Base-by-base conservation (phyloP, 1,140 invertebrate species). In the Hesperophylax magnus region DNA sequence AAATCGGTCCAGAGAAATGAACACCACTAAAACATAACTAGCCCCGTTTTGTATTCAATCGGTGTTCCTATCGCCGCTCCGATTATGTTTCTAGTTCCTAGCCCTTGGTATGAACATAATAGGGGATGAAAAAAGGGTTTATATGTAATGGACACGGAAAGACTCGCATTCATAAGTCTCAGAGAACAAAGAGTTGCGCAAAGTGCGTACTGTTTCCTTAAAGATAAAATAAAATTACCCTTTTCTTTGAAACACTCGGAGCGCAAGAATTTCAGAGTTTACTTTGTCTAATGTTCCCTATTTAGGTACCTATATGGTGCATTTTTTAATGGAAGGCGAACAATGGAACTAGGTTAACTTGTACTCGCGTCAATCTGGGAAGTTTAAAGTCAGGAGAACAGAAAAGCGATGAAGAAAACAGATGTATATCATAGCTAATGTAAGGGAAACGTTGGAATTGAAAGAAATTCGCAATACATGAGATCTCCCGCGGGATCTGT, bases 11-110 rank as follows among this genome's bases (percentile, higher is more conserved):
- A 20, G 47, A 52, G 67, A 81, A 56, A 71, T 71, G 34, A 78
- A 71, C 47, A 75, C 80, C 75, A 77, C 61, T 81, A 81, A 80
- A 81, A 81, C 80, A 80, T 65, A 81, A 81, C 77, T 77, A 67
- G 61, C 20, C 6, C 31, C 82, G 79, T 67, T 83, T 83, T 78
- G 82, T 83, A 83, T 83, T 83, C 82, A 83, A 83, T 83, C 78
- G 82, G 31, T 71, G 82, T 79, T 69, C 82, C 53, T 77, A 77
- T 77, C 78, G 78, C 81, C 31, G 31, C 65, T 82, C 54, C 76
- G 82, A 83, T 81, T 83, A 83, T 83, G 81, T 77, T 79, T 34
- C 67, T 24, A 65, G 31, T 67, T 78, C 75, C 61, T 34, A 67
- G 20, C 61, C 67, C 69, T 71, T 65, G 61, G 54, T 58, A 60